Base-by-base conservation (phyloP, 2,113 vertebrate species). In the Bungarus multicinctus region DNA sequence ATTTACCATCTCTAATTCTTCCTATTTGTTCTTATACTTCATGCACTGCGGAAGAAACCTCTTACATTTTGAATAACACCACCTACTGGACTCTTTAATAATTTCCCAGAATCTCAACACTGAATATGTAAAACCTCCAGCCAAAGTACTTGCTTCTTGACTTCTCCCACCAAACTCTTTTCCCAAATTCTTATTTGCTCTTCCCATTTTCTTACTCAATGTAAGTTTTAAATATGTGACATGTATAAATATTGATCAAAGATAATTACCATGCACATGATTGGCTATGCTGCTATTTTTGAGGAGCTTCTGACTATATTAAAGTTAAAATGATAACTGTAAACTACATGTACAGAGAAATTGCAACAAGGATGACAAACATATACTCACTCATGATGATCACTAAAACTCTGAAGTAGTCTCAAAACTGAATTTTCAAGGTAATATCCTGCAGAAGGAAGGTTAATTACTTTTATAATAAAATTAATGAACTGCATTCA, bases 371-470 rank as follows among this genome's bases (percentile, higher is more conserved):
- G 30, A 54, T 45, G 5, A 10, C 39, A 89, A 92, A 69, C 23
- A 45, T 14, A 91, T 97, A 98, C 99, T 99, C 97, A 99, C 99
- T 99, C 99, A 0, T 99, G 99, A 95, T 99, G 99, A 96, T 99
- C 99, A 89, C 99, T 99, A 97, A 99, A 99, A 96, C 99, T 99
- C 97, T 99, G 99, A 74, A 99, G 98, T 89, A 99, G 98, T 95
- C 99, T 98, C 97, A 99, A 96, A 99, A 99, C 96, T 99, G 99
- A 96, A 99, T 99, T 97, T 99, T 99, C 96, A 99, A 98, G 89
- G 99, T 99, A 95, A 99, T 99, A 96, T 99, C 99, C 99, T 99
- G 94, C 88, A 96, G 92, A n/a, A 94, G 94, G 93, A 92, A 81
- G 50, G 34, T 22, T 22, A 20, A 52, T n/a, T 52, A 34, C 12